These are phyloP conservation scores for Blera fallax DNA, from an alignment of 2,888 invertebrate species.

Conservation along the genomic window DNA sequence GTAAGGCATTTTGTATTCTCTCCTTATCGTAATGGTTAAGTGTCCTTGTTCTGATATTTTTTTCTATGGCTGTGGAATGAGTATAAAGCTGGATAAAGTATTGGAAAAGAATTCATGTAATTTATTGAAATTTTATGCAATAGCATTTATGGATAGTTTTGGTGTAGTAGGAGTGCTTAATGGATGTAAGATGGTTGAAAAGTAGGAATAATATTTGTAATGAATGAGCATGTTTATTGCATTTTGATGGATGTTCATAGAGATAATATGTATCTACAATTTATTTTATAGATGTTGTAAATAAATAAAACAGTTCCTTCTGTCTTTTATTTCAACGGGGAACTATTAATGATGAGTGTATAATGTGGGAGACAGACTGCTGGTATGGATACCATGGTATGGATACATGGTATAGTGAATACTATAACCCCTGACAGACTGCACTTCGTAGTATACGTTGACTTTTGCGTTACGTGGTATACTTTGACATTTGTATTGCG, in stretches of 20 bases:
- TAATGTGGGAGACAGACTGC: too few species aligned
- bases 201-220: not conserved
- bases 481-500: too few species aligned
- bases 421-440: too few species aligned
- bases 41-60: constrained; percentile 16
- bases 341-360: too few species aligned
- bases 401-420: too few species aligned
- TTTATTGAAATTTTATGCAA: constrained; percentile 43
- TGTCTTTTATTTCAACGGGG: not conserved
- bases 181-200: not conserved
- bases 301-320: not conserved
- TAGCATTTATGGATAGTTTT: not conserved
- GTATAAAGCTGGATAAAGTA: constrained; percentile 20
- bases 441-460: too few species aligned
- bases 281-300: not conserved
- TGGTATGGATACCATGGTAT: too few species aligned
- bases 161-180: not conserved
- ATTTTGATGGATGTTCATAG: not conserved
- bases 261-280: not conserved
- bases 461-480: too few species aligned
- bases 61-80: not conserved
- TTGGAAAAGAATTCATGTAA: constrained; percentile 20
- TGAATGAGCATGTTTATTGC: constrained; percentile 34
- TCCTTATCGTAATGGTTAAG: constrained; percentile 17
- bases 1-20: not conserved